These are phyloP conservation scores for Drosophila siamana DNA, from an alignment of 2,888 invertebrate species.

Conservation along the genomic window DNA sequence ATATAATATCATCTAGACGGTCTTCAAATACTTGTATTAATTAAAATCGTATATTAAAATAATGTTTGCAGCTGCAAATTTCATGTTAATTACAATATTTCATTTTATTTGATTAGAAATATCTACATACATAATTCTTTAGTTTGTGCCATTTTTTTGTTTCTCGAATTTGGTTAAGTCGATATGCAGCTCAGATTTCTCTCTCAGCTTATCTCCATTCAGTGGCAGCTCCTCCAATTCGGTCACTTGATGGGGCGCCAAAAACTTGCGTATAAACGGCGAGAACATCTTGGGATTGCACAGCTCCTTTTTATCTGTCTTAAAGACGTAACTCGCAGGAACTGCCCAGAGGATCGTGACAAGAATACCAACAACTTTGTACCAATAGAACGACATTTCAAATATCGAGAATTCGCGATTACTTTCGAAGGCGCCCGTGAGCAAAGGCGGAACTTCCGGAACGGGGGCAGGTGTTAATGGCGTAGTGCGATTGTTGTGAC, in stretches of 20 bases:
- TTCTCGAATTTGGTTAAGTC: conserved; percentile 18
- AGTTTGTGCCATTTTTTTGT: conserved; percentile 4
- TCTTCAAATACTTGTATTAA: too few species aligned
- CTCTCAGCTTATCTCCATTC: conserved; percentile 30
- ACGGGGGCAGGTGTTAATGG: conserved; percentile 7
- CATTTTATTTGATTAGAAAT: too few species aligned
- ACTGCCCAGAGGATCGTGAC: conserved; percentile 86
- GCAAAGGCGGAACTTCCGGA: neutral
- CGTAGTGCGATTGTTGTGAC: conserved; percentile 37
- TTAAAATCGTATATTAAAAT: too few species aligned
- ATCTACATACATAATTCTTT: neutral
- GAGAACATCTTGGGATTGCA: conserved; percentile 77
- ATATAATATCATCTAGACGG: too few species aligned
- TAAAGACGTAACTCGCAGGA: conserved; percentile 86
- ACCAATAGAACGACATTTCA: conserved; percentile 88
- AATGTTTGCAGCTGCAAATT: too few species aligned
- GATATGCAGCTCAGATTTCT: conserved; percentile 12
- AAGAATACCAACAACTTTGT: conserved; percentile 86
- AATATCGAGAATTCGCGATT: conserved; percentile 86
- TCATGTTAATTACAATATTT: too few species aligned
- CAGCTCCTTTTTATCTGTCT: conserved; percentile 68
- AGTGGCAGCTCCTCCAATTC: conserved; percentile 67
- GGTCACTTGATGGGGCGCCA: conserved; percentile 22
- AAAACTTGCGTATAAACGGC: conserved; percentile 72
- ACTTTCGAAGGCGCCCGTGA: conserved; percentile 62